Evolutionary conservation across 1,140 invertebrate genomes (phyloP), one percentile per base, ranked within the genome.

Genomic region (Trachelipus rathkii): DNA sequence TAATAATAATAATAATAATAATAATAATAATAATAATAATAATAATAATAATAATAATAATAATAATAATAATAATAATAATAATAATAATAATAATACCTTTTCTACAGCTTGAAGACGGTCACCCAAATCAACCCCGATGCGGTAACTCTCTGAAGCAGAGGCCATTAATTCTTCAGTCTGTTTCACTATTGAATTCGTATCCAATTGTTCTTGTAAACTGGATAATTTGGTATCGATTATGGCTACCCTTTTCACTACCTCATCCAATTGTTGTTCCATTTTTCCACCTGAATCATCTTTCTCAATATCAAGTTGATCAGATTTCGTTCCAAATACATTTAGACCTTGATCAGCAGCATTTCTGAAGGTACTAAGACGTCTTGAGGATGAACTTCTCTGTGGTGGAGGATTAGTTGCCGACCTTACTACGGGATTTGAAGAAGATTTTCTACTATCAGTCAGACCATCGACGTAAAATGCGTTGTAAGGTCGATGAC

Each of bases 201-300:
- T 92, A 81, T 94, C 92, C 76, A 93, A 87, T 84, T 93, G 92
- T 82, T 90, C 92, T 82, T 93, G 93, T 8, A 93, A 85, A 66
- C 89, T 89, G 23, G 90, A 90, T 74, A 94, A 83, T 84, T 93
- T 94, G 10, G 89, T 85, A 83, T 93, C 92, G 81, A 94, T 93
- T 75, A 91, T 89, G 66, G 89, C 91, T 0, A 94, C 91, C 84
- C 93, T 93, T 83, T 91, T 89, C 85, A 93, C 91, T 15, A 94
- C 85, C 0, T 89, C 89, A 33, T 91, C 85, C 10, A 93, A 83
- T 78, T 88, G 87, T 82, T 86, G 88, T 76, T 90, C 90, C n/a
- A 91, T 83, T 60, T 85, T 85, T 50, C 50, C 50, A 60, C 50
- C 50, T 19, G 50, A 60, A 1, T 13, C 11, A 19, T 60, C 50